Conservation (phyloP, 2,888 invertebrate species). For the Belgica antarctica region DNA sequence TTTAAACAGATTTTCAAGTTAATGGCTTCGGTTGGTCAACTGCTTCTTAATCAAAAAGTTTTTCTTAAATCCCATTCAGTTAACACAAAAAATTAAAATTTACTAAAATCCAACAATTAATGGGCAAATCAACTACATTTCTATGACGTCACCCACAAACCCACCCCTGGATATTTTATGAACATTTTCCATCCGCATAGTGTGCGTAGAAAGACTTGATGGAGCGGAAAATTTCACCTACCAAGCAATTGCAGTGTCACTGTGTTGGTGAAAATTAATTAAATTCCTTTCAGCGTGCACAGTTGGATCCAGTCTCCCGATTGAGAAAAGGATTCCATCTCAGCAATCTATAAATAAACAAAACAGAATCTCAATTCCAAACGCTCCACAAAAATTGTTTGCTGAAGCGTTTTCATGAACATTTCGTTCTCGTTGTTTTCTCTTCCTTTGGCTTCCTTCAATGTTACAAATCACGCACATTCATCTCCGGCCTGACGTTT, state of each 20-base stretch:
- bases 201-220: neutral
- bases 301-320: neutral
- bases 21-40: too few species aligned
- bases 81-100: too few species aligned
- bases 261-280: neutral
- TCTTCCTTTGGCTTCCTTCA: neutral
- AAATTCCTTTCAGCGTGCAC: neutral
- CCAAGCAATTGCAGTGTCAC: too few species aligned
- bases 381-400: too few species aligned
- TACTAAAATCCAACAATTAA: too few species aligned
- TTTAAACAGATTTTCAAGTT: too few species aligned
- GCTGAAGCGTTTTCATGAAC: neutral
- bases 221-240: neutral
- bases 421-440: too few species aligned
- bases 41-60: too few species aligned
- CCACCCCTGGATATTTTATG: neutral
- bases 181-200: neutral
- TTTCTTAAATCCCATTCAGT: too few species aligned
- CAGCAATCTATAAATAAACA: neutral
- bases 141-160: too few species aligned
- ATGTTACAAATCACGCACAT: neutral
- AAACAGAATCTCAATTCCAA: neutral
- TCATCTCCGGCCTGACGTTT: neutral
- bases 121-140: too few species aligned
- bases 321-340: constrained; percentile 3